Conservation (phyloP, 2,113 vertebrate species). For the Ibidorhyncha struthersii region DNA sequence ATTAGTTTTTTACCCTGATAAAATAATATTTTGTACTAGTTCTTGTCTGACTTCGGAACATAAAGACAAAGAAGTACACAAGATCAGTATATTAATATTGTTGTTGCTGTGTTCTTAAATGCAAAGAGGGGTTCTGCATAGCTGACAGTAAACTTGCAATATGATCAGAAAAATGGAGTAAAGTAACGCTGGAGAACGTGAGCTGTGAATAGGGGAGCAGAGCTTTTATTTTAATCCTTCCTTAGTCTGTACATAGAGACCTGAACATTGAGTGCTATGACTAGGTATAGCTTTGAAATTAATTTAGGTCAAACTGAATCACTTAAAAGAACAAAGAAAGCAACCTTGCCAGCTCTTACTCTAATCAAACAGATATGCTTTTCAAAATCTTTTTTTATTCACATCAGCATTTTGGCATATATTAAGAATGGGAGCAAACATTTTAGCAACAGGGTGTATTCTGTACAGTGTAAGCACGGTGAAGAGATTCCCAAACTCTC, state of each 20-base stretch:
- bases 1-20: constrained; percentile 58
- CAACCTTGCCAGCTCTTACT: background rate
- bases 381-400: background rate
- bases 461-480: background rate
- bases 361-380: background rate
- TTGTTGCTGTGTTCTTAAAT: background rate
- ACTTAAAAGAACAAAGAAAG: background rate
- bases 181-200: background rate
- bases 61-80: background rate
- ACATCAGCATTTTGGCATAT: background rate
- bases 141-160: background rate
- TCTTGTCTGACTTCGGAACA: constrained; percentile 15
- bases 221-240: background rate
- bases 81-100: background rate
- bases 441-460: background rate
- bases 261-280: background rate
- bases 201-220: background rate
- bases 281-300: background rate
- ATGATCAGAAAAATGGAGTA: background rate
- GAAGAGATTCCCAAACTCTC: background rate
- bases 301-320: background rate
- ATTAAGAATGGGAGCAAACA: background rate
- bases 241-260: background rate
- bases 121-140: background rate
- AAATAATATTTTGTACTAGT: constrained; percentile 47